phyloP scores from a whole-genome alignment of 2,113 vertebrate species.

The Brachirus orientalis region DNA sequence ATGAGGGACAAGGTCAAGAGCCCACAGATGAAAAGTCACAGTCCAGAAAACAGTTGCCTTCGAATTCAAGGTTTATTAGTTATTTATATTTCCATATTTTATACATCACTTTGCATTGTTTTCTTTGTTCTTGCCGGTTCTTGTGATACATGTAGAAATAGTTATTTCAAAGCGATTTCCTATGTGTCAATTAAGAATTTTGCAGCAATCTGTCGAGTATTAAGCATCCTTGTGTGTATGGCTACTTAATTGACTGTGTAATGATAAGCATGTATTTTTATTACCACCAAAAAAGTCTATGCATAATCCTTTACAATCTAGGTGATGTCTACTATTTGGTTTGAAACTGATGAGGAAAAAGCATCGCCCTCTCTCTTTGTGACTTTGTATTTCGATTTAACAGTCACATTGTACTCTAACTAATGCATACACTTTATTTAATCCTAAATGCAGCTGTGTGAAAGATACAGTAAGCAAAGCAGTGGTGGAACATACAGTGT shows the following conservation, averaged over 20 bases:
- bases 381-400: too few species aligned
- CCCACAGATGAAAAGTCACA: too few species aligned
- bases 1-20: too few species aligned
- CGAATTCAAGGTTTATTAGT: background rate
- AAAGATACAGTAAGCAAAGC: slow-evolving; percentile 38
- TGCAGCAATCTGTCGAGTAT: background rate
- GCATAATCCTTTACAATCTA: too few species aligned
- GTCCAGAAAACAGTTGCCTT: too few species aligned
- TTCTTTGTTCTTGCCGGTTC: background rate
- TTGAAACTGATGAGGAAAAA: too few species aligned
- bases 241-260: too few species aligned
- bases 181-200: background rate
- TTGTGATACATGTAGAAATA: background rate
- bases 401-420: slow-evolving; percentile 19
- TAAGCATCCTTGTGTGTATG: background rate
- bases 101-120: background rate
- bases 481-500: slow-evolving; percentile 32
- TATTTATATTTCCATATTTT: background rate
- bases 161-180: background rate
- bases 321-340: too few species aligned
- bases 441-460: slow-evolving; percentile 18
- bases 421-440: slow-evolving; percentile 32
- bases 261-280: too few species aligned
- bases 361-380: too few species aligned
- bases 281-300: too few species aligned